Base-by-base conservation (phyloP, 2,888 invertebrate genomes). In the Leucoma salicis region DNA sequence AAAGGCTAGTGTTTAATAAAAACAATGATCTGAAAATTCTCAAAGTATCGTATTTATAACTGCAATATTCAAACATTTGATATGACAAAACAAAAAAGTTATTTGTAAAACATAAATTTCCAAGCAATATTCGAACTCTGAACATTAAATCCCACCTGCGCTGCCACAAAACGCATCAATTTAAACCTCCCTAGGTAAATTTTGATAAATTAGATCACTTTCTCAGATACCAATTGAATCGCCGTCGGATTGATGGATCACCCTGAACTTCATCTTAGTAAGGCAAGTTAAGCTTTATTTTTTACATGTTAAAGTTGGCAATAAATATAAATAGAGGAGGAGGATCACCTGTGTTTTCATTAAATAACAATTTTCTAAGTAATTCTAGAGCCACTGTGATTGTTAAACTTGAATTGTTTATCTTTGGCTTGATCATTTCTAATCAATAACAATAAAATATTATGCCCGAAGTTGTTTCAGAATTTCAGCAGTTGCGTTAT, bases 131-230 rank as follows among this genome's bases (percentile, higher is more conserved):
- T 29, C 10, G n/a, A 35, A 21, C 18, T 29, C 24, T n/a, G 36
- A 42, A 50, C 39, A 16, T 29, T 44, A 50, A 57, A 57, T 39
- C 46, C 43, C 68, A 72, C 61, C 70, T 68, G 72, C 35, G 54
- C 39, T 39, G 28, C 58, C 36, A 38, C 50, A 46, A 55, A 29
- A 36, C 42, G 39, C 42, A 64, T 61, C 54, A 58, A 67, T 62
- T 60, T 56, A 49, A 59, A 59, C 42, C 61, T 50, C 49, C 38
- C 41, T 34, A 55, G 57, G 69, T 66, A 67, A 66, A 72, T 66
- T 70, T 66, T 73, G 73, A 74, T 72, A 71, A 74, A 75, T 74
- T 69, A 63, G 53, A 66, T 66, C 66, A 67, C 61, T 68, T 66
- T 63, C 63, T 63, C 62, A 59, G 61, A 64, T 60, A 57, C 50